These are phyloP conservation scores for Nephrotoma appendiculata DNA, from an alignment of 2,888 invertebrate genomes.

Conservation along the genomic window DNA sequence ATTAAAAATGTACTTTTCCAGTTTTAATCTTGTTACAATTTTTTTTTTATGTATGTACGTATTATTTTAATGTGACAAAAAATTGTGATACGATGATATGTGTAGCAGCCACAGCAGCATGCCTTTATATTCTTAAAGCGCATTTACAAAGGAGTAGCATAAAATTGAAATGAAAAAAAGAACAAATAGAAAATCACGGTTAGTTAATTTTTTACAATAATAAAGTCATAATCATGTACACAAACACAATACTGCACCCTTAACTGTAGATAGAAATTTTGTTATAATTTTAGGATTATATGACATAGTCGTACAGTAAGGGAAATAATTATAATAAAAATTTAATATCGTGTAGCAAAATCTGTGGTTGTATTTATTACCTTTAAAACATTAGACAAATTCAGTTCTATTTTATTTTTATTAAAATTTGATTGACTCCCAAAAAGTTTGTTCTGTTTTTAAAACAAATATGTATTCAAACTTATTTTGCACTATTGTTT, in stretches of 20 bases:
- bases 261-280: background rate
- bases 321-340: background rate
- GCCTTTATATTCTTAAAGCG: background rate
- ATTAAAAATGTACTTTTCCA: too few relatives aligned
- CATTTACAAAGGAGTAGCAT: background rate
- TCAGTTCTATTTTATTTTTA: too few relatives aligned
- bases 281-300: background rate
- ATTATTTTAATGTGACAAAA: background rate
- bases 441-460: too few relatives aligned
- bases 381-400: too few relatives aligned
- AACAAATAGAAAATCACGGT: background rate
- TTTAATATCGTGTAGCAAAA: too few relatives aligned
- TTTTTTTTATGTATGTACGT: background rate
- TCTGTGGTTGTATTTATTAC: too few relatives aligned
- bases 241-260: background rate
- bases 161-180: background rate
- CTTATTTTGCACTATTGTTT: too few relatives aligned
- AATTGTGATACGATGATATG: background rate
- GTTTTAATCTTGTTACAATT: too few relatives aligned
- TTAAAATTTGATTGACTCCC: too few relatives aligned
- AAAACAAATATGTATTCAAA: too few relatives aligned
- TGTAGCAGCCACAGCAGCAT: background rate
- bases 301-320: background rate
- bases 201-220: slow-evolving; percentile 1
- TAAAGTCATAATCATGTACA: background rate